Percentiles rank a stretch among this genome's conserved stretches.
Evolutionary conservation across 2,888 invertebrate genomes (phyloP).

Genomic region (Perithous albicinctus): DNA sequence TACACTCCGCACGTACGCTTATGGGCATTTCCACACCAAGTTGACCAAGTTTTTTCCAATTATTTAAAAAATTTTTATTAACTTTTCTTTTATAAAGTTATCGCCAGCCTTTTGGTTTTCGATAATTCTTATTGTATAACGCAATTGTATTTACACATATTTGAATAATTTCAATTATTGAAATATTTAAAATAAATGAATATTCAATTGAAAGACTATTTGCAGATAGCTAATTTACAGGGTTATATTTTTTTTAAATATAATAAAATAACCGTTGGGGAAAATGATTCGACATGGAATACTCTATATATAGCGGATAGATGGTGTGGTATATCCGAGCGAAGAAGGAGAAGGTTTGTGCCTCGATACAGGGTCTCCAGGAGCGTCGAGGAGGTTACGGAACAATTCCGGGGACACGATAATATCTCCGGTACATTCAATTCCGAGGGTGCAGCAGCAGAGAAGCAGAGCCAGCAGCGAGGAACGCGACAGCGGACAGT

Average conservation of each 20-base stretch:
- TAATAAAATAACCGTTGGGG: neutral
- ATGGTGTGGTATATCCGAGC: neutral
- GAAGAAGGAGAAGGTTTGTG: slow-evolving; percentile 26
- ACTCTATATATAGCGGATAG: neutral
- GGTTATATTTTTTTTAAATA: neutral
- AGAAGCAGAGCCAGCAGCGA: slow-evolving; percentile 39
- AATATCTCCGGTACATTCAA: slow-evolving; percentile 66
- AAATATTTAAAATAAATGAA: too few relatives aligned
- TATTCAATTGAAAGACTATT: too few relatives aligned
- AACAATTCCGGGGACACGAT: slow-evolving; percentile 72
- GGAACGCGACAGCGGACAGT: slow-evolving; percentile 27
- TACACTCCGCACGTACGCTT: neutral
- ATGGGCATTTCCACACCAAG: neutral
- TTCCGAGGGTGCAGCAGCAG: slow-evolving; percentile 51
- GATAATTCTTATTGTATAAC: too few relatives aligned
- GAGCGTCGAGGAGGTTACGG: slow-evolving; percentile 70
- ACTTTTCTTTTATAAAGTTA: too few relatives aligned
- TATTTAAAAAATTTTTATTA: too few relatives aligned
- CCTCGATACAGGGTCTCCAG: slow-evolving; percentile 54
- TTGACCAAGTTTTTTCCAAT: neutral
- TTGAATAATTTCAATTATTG: too few relatives aligned
- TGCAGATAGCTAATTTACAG: too few relatives aligned
- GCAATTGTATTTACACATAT: too few relatives aligned
- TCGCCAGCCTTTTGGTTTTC: too few relatives aligned
- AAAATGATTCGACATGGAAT: neutral